Conservation (phyloP, 2,888 invertebrate species). For the Plagiodera versicolora region DNA sequence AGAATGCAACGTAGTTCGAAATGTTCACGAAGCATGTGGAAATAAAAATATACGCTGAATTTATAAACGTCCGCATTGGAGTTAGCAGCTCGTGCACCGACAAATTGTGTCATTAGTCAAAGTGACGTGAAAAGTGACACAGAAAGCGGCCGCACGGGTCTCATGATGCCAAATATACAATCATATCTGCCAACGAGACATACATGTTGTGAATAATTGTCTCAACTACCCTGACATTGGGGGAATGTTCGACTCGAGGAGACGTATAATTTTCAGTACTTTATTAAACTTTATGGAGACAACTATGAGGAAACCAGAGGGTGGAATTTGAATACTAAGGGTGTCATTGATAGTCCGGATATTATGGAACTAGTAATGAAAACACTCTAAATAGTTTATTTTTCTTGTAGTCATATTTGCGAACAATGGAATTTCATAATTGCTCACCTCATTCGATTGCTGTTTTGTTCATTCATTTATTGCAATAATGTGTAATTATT, state of each 20-base stretch:
- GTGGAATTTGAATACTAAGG: too few relatives aligned
- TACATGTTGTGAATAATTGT: constrained; percentile 5
- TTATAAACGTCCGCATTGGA: constrained; percentile 41
- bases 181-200: constrained; percentile 41
- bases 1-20: constrained; percentile 28
- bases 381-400: too few relatives aligned
- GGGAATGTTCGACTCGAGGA: neutral
- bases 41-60: constrained; percentile 37
- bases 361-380: too few relatives aligned
- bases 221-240: neutral
- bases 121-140: constrained; percentile 43
- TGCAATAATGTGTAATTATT: too few relatives aligned
- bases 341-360: too few relatives aligned
- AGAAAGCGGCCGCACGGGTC: constrained; percentile 40
- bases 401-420: too few relatives aligned
- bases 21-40: constrained; percentile 25
- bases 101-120: constrained; percentile 50
- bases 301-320: too few relatives aligned
- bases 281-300: too few relatives aligned
- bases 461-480: too few relatives aligned
- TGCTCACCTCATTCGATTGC: too few relatives aligned
- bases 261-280: too few relatives aligned
- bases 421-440: too few relatives aligned
- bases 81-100: constrained; percentile 45
- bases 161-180: constrained; percentile 41